Evolutionary conservation across 2,113 vertebrate genomes (phyloP).

Genomic region (Misgurnus mizolepis): DNA sequence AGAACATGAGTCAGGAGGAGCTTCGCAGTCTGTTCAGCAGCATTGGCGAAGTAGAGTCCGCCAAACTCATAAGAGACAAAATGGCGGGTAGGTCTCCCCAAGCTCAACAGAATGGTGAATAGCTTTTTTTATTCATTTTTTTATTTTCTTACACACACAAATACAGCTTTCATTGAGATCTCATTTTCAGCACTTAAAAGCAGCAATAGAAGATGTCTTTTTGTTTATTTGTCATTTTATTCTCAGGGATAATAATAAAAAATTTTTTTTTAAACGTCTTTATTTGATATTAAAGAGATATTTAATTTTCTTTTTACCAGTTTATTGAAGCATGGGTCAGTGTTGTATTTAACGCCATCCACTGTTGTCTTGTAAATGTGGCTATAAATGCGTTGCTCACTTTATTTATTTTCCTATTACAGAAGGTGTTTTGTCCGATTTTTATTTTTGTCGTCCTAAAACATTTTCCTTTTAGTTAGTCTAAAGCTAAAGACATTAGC

Average conservation of each 20-base stretch:
- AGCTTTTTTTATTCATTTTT: neutral
- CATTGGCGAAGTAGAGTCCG: conserved; percentile 92
- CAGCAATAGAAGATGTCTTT: neutral
- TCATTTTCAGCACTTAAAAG: neutral
- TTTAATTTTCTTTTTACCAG: neutral
- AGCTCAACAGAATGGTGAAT: conserved; percentile 21
- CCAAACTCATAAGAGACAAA: conserved; percentile 97
- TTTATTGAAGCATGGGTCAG: conserved; percentile 1
- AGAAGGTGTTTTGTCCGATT: neutral
- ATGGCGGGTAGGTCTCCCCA: conserved; percentile 85
- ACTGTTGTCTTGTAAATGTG: conserved; percentile 11
- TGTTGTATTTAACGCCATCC: neutral
- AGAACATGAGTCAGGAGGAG: conserved; percentile 98
- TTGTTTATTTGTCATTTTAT: no score
- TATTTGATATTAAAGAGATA: neutral
- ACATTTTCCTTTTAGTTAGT: neutral
- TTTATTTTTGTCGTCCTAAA: neutral
- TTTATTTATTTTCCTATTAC: neutral
- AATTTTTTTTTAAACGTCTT: neutral
- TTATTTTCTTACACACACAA: neutral
- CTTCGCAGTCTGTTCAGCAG: conserved; percentile 93
- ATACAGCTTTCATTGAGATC: neutral
- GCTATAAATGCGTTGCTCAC: neutral
- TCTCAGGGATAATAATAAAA: neutral
- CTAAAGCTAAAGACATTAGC: neutral